These are phyloP conservation scores for Halichondria panicea DNA, from an alignment of 37 sponge, comb jelly and placozoan species.

Conservation along the genomic window DNA sequence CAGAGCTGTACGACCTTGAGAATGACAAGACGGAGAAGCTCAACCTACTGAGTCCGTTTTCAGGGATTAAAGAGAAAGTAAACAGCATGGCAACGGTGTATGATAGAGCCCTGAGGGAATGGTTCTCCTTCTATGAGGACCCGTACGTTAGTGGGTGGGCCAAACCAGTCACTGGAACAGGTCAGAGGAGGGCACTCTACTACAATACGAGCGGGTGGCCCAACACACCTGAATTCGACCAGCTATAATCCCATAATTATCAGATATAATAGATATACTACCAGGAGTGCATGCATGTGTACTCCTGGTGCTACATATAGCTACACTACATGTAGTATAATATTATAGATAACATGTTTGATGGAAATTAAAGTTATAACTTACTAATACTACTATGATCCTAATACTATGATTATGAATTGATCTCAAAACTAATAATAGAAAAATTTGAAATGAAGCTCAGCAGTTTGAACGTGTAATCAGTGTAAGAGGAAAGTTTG, in stretches of 20 bases:
- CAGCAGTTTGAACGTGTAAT: too few species aligned
- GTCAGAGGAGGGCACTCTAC: slow-evolving; percentile 51
- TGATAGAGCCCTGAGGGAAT: slow-evolving; percentile 34
- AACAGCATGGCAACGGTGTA: neutral
- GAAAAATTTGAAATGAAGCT: too few species aligned
- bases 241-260: too few species aligned
- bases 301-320: too few species aligned
- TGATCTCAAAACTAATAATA: too few species aligned
- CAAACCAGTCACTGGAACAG: slow-evolving; percentile 59
- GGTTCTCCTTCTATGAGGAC: slow-evolving; percentile 70
- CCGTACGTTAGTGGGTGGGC: slow-evolving; percentile 76
- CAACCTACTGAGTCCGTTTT: slow-evolving; percentile 32
- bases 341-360: too few species aligned
- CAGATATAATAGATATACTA: too few species aligned
- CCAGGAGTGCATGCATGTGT: too few species aligned
- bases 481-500: slow-evolving; percentile 39
- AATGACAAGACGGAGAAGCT: slow-evolving; percentile 48
- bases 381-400: too few species aligned
- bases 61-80: neutral
- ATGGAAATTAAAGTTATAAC: too few species aligned
- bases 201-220: slow-evolving; percentile 63
- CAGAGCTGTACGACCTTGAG: slow-evolving; percentile 54
- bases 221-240: slow-evolving; percentile 54
- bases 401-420: too few species aligned
- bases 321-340: too few species aligned